Percentiles rank a stretch among this genome's conserved stretches.
phyloP scores from a whole-genome alignment of 2,113 vertebrate species.

The Oenanthe melanoleuca region DNA sequence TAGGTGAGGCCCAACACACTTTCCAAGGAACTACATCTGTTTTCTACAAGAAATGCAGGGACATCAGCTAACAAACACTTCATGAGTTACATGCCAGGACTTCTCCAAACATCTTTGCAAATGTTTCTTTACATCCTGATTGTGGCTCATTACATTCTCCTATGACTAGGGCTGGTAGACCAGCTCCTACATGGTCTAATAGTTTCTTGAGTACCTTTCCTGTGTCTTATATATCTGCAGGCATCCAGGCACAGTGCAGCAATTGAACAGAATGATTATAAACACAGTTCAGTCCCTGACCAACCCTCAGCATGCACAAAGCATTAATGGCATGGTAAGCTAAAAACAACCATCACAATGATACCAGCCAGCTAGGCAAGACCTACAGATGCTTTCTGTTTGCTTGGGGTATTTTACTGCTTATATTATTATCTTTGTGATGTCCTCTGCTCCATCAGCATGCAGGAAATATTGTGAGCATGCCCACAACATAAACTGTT shows the following conservation, averaged over 20 bases:
- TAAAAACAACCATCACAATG: constrained; percentile 11
- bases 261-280: background rate
- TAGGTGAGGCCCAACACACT: accelerated
- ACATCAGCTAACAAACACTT: background rate
- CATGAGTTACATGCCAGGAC: background rate
- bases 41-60: background rate
- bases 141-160: background rate
- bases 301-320: constrained; percentile 28
- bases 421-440: constrained; percentile 52
- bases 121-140: background rate
- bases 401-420: constrained; percentile 72
- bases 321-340: background rate
- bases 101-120: background rate
- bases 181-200: constrained; percentile 5
- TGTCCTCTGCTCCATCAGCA: constrained; percentile 3
- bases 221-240: background rate
- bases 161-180: background rate
- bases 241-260: background rate
- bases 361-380: constrained; percentile 37
- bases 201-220: background rate
- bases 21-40: background rate
- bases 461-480: constrained; percentile 41
- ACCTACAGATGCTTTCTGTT: constrained; percentile 70
- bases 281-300: background rate
- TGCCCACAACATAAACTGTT: constrained; percentile 31